A percentile compares a stretch with the other conserved stretches of the same genome.
These are phyloP conservation scores for Channallabes apus DNA, from an alignment of 2,797 vertebrate species.

Conservation along the genomic window DNA sequence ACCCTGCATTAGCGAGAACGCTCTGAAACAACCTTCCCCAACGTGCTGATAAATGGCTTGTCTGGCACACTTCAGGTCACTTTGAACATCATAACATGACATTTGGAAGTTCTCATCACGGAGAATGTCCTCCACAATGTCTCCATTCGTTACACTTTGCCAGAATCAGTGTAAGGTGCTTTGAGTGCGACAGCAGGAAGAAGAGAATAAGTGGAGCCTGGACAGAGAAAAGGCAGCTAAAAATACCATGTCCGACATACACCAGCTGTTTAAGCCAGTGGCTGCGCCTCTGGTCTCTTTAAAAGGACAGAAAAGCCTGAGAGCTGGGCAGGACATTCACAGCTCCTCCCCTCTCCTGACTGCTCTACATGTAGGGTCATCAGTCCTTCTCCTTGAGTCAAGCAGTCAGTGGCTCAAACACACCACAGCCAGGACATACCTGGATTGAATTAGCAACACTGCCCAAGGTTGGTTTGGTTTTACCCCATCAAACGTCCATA, in stretches of 20 bases:
- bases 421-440: conserved; percentile 17
- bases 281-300: conserved; percentile 55
- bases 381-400: conserved; percentile 33
- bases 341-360: conserved; percentile 43
- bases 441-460: conserved; percentile 52
- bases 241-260: conserved; percentile 54
- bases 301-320: conserved; percentile 61
- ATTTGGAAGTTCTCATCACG: neutral
- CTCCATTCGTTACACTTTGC: neutral
- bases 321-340: conserved; percentile 33
- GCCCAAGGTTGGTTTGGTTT: neutral
- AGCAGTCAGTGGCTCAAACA: neutral
- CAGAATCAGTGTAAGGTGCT: neutral
- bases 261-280: conserved; percentile 51
- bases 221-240: conserved; percentile 45
- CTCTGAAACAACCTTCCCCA: neutral
- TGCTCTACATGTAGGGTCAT: conserved; percentile 63
- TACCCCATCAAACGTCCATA: neutral
- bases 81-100: neutral
- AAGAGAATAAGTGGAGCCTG: conserved; percentile 11
- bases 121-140: neutral
- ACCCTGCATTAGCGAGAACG: neutral
- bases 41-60: neutral
- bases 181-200: neutral
- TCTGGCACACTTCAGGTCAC: neutral